Evolutionary conservation across 2,113 vertebrate genomes (phyloP), one percentile per base, ranked within the genome.

Genomic region (Callospermophilus lateralis): DNA sequence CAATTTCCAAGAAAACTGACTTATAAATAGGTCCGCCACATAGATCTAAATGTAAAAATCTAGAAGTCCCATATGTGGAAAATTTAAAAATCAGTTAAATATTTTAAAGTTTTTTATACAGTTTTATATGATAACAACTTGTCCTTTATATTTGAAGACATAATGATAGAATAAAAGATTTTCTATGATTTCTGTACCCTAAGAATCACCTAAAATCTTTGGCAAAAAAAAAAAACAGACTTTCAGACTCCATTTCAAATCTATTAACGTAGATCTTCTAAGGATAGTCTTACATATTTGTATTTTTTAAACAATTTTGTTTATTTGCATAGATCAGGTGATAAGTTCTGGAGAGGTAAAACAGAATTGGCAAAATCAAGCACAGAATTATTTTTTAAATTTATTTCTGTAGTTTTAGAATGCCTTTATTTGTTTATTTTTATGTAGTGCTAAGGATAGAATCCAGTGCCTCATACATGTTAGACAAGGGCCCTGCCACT

Each of bases 1-100:
- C 68, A 90, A 26, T 86, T 85, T 83, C 74, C 48, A 97, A 65
- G 77, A 86, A 79, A 90, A 92, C 15, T 85, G 67, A 65, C 68
- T 93, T 88, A 74, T 26, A 85, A 92, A 84, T 88, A 61, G 58
- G 73, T 90, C 8, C 4, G 80, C 28, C 4, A 20, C 19, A 48
- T 17, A 89, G 6, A 30, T 87, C 39, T 73, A 85, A 79, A 70
- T n/a, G 26, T 34, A 89, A 70, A 45, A 0, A 61, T 68, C 58
- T 39, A 72, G 26, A 80, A 84, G 30, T 72, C 53, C 74, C 34
- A 91, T 8, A 58, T 5, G 61, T 58, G 48, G 58, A 84, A 0
- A 26, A 61, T 51, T 81, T 78, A 5, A 73, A 95, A 84, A 73
- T 37, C 89, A 78, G 70, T 78, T 55, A 28, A 32, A 68, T 13